These are phyloP conservation scores for Salvelinus fontinalis DNA, from an alignment of 2,113 vertebrate species.

Conservation along the genomic window DNA sequence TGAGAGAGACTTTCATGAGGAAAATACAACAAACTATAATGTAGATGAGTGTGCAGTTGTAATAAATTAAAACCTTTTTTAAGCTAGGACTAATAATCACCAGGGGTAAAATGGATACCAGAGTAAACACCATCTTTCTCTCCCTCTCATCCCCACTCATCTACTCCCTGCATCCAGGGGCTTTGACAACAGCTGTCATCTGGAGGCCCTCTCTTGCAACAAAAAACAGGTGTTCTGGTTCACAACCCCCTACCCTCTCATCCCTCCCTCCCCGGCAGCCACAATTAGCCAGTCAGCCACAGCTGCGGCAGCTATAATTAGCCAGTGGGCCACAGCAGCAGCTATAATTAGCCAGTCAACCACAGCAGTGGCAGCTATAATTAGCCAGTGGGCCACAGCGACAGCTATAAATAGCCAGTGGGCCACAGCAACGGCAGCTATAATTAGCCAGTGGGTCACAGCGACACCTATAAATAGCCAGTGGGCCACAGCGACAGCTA, in stretches of 20 bases:
- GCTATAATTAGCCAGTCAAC: too few relatives aligned
- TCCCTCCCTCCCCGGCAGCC: constrained; percentile 35
- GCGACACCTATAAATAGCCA: too few relatives aligned
- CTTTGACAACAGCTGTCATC: constrained; percentile 89
- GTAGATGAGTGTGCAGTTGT: constrained; percentile 9
- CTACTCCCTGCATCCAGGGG: constrained; percentile 82
- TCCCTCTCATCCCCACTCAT: constrained; percentile 76
- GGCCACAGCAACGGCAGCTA: too few relatives aligned
- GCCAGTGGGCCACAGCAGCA: too few relatives aligned
- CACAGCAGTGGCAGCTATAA: too few relatives aligned
- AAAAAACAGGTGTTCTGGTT: constrained; percentile 92
- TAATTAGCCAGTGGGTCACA: too few relatives aligned
- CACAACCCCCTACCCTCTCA: constrained; percentile 83
- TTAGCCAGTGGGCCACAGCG: too few relatives aligned
- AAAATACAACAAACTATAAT: constrained; percentile 29
- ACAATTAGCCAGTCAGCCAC: too few relatives aligned
- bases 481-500: too few relatives aligned
- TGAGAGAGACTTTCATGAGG: too few relatives aligned
- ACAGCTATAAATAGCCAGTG: too few relatives aligned
- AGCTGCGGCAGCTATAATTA: too few relatives aligned
- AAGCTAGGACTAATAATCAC: not conserved
- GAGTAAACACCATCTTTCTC: not conserved
- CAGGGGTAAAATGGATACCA: not conserved
- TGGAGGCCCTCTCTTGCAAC: constrained; percentile 83
- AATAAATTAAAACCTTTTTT: not conserved